Percentiles rank a stretch among this genome's conserved stretches.
phyloP scores from a whole-genome alignment of 1,140 invertebrate species.

The Micrasema minimum region DNA sequence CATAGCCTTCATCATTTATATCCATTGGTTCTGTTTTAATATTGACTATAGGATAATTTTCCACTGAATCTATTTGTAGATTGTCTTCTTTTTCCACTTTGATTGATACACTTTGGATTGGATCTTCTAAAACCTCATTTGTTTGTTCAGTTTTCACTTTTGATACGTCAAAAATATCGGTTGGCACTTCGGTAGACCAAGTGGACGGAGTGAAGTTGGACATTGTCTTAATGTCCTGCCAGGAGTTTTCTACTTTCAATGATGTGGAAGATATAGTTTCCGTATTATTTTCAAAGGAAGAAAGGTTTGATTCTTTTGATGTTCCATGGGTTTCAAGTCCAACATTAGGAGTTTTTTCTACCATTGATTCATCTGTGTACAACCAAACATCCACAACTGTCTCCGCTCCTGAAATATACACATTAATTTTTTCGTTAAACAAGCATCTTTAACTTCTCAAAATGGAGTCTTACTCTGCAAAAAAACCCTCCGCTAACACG shows the following conservation, averaged over 20 bases:
- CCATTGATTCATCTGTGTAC: conserved; percentile 64
- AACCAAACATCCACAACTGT: conserved; percentile 79
- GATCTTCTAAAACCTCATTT: conserved; percentile 14
- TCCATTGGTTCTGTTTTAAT: conserved; percentile 27
- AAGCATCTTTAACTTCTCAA: neutral
- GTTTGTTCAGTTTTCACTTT: conserved; percentile 31
- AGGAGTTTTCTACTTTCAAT: conserved; percentile 1
- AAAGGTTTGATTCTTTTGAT: neutral
- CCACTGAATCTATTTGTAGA: neutral
- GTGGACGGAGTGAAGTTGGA: neutral
- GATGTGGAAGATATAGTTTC: too few relatives aligned
- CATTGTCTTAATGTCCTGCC: conserved; percentile 4
- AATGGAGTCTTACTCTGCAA: neutral
- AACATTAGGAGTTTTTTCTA: conserved; percentile 48
- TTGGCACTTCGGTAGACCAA: neutral
- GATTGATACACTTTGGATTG: neutral
- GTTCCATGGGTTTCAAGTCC: neutral
- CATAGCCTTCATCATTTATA: neutral
- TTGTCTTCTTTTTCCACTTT: conserved; percentile 16
- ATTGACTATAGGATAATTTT: neutral
- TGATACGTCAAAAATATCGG: conserved; percentile 9
- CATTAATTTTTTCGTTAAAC: neutral
- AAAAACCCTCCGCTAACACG: too few relatives aligned
- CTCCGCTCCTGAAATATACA: conserved; percentile 73
- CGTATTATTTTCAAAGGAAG: too few relatives aligned